Evolutionary conservation across 2,797 vertebrate species (phyloP).

Genomic region (Pangasius sanitwongsei): DNA sequence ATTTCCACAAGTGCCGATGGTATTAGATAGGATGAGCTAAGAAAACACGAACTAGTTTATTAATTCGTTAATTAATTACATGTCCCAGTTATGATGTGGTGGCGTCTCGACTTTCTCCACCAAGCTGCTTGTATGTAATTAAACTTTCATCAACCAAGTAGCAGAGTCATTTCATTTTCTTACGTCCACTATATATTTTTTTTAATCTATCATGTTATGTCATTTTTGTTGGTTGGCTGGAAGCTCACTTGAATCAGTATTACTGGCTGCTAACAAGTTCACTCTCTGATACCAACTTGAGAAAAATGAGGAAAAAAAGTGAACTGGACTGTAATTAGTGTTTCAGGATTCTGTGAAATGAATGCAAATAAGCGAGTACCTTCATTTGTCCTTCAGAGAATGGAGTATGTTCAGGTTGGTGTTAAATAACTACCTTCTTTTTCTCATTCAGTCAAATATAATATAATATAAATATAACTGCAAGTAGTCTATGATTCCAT

Average conservation of each 20-base stretch:
- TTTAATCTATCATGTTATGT: slow-evolving; percentile 8
- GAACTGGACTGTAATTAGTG: neutral
- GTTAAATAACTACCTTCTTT: neutral
- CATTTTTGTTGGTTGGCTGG: neutral
- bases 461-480: too few species aligned
- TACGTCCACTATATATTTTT: neutral
- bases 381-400: neutral
- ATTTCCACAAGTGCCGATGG: neutral
- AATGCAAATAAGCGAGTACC: neutral
- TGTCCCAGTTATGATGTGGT: neutral
- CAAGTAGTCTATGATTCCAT: neutral
- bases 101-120: neutral
- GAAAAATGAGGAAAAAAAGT: neutral
- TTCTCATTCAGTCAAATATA: neutral
- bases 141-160: slow-evolving; percentile 1
- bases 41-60: neutral
- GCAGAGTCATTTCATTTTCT: slow-evolving; percentile 12
- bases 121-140: neutral
- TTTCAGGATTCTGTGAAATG: neutral
- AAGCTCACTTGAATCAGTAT: neutral
- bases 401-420: too few species aligned
- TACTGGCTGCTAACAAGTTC: neutral
- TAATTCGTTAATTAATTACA: too few species aligned
- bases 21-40: neutral
- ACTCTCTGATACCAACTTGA: too few species aligned